Evolutionary conservation across 2,113 vertebrate species (phyloP).

Genomic region (Caranx melampygus): DNA sequence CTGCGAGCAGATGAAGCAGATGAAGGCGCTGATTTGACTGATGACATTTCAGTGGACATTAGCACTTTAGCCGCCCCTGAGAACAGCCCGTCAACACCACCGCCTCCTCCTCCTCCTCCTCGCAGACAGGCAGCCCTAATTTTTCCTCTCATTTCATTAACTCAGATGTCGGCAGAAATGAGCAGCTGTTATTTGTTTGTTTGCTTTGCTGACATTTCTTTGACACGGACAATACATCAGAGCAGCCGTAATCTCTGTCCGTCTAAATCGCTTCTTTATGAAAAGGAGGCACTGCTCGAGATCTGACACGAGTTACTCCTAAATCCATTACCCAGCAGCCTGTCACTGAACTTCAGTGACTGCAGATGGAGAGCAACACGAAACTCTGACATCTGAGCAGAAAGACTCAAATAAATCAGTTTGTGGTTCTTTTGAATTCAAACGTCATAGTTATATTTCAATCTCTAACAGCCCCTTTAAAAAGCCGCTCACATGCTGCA

Average conservation of each 20-base stretch:
- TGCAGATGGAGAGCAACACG: conserved; percentile 14
- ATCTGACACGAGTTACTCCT: conserved; percentile 31
- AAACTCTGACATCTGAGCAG: conserved; percentile 9
- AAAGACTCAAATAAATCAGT: conserved; percentile 2
- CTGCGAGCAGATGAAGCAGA: conserved; percentile 46
- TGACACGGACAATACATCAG: conserved; percentile 72
- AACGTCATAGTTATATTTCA: conserved; percentile 30
- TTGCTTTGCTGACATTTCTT: conserved; percentile 62
- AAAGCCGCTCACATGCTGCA: conserved; percentile 34
- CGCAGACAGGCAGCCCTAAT: conserved; percentile 50
- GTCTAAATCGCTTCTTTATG: conserved; percentile 47
- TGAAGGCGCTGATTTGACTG: conserved; percentile 76
- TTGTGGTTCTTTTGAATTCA: conserved; percentile 17
- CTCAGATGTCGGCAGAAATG: conserved; percentile 63
- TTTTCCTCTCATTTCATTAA: conserved; percentile 76
- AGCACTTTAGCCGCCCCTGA: conserved; percentile 57
- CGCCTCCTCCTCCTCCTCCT: conserved; percentile 15
- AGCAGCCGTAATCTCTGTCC: conserved; percentile 33
- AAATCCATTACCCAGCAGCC: conserved; percentile 42
- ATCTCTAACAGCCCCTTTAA: conserved; percentile 24
- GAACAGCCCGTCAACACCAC: conserved; percentile 69
- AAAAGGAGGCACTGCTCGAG: conserved; percentile 18
- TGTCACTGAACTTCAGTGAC: conserved; percentile 34
- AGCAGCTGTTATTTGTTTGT: conserved; percentile 68
- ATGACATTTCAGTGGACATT: conserved; percentile 79